These are phyloP conservation scores for Phaethornis superciliosus DNA, from an alignment of 2,113 vertebrate genomes.

Conservation along the genomic window DNA sequence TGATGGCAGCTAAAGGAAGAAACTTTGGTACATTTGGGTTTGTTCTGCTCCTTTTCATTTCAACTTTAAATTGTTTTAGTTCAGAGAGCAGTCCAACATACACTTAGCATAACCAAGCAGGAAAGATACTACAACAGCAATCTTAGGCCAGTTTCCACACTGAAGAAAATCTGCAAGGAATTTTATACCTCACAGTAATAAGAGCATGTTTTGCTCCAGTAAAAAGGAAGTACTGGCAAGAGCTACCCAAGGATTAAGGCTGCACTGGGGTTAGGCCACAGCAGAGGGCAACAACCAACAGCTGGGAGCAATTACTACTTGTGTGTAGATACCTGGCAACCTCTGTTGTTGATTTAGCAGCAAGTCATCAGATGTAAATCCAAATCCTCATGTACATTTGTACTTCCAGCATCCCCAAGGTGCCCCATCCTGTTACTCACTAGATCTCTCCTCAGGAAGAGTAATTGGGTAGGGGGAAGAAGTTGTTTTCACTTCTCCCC, in stretches of 20 bases:
- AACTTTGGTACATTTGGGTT: neutral
- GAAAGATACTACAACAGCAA: neutral
- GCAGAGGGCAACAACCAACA: neutral
- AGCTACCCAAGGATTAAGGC: neutral
- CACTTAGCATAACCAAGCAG: neutral
- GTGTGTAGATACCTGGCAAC: neutral
- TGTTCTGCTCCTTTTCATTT: neutral
- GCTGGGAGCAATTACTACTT: neutral
- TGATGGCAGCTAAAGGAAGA: neutral
- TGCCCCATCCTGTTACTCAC: neutral
- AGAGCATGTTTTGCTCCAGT: neutral
- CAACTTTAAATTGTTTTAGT: neutral
- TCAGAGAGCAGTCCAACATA: neutral
- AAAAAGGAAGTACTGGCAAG: neutral
- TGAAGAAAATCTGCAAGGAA: neutral
- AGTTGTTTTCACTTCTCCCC: neutral
- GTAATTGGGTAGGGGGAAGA: neutral
- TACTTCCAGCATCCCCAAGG: neutral
- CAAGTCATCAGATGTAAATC: neutral
- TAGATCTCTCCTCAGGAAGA: neutral
- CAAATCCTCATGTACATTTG: rapidly evolving
- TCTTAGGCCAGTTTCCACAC: neutral
- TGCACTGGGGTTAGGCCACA: neutral
- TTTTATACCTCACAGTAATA: neutral
- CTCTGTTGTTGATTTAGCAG: neutral